Evolutionary conservation across 2,888 invertebrate species (phyloP), one percentile per base, ranked within the genome.

Genomic region (Papilio demoleus): DNA sequence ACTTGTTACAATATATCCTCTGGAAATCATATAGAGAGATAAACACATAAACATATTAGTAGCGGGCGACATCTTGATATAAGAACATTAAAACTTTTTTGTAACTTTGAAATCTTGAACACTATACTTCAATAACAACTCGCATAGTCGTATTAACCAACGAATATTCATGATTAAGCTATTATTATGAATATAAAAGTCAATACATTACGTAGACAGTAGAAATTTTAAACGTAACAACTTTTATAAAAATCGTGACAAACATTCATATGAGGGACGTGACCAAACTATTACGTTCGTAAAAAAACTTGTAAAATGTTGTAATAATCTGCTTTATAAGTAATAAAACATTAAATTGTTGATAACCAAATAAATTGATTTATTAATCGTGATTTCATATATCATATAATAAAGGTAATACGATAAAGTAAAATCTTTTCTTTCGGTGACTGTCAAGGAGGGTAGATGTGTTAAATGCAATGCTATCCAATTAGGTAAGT

Each of bases 311-410:
- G 24, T 67, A 27, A 50, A 53, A 14, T 53, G 9, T 31, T 53
- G 53, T 67, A 61, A 66, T 56, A 17, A 56, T 31, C 40, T 38
- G 11, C 27, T 66, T 61, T 47, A 66, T 42, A 36, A 66, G n/a
- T 36, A 36, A 59, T 65, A 53, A 64, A 64, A 53, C n/a, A 11
- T 1, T 27, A 17, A 56, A 34, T 59, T 47, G 36, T 45, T 24
- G 17, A 66, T 66, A 59, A 65, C 6, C n/a, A 36, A 59, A 38
- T 47, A 24, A 36, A 47, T 47, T 38, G 14, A 36, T 36, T 66
- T 8, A 38, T 22, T 56, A 17, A 4, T 66, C 66, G 47, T 59
- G 66, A 66, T 47, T 59, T 22, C 19, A n/a, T n/a, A n/a, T 59
- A 19, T 19, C 8, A 17, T 42, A 31, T 34, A 53, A 64, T 53